Percentiles rank a stretch among this genome's conserved stretches.
Evolutionary conservation across 2,888 invertebrate genomes (phyloP).

Genomic region (Papilio elwesi): DNA sequence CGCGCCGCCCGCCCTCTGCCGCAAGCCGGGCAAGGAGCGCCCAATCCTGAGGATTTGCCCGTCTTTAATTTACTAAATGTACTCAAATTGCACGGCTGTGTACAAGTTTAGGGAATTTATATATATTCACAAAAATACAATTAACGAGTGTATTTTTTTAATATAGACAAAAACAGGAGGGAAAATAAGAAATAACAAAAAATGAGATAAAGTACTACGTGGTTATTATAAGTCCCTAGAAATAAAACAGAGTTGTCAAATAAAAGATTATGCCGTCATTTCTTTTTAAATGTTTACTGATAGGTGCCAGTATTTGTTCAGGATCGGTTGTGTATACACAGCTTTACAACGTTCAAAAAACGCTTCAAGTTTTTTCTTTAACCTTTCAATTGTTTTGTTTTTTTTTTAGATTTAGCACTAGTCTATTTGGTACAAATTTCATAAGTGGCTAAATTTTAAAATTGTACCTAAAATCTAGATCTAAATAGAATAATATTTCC

Average conservation of each 20-base stretch:
- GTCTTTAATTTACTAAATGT: conserved; percentile 58
- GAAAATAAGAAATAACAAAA: background rate
- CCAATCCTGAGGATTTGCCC: conserved; percentile 71
- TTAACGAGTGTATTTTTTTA: background rate
- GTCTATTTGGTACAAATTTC: conserved; percentile 13
- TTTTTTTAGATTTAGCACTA: too few relatives aligned
- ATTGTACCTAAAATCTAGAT: too few relatives aligned
- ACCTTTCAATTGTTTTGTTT: conserved; percentile 6
- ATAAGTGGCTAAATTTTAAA: too few relatives aligned
- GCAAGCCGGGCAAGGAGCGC: conserved; percentile 63
- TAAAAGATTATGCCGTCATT: background rate
- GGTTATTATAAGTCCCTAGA: too few relatives aligned
- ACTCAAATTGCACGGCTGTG: conserved; percentile 10
- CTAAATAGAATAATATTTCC: too few relatives aligned
- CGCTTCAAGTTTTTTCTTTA: conserved; percentile 22
- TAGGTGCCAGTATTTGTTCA: conserved; percentile 43
- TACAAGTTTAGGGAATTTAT: conserved; percentile 37
- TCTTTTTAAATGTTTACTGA: conserved; percentile 13
- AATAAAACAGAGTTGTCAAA: background rate
- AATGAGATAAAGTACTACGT: too few relatives aligned
- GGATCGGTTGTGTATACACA: conserved; percentile 29
- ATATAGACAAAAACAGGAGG: background rate
- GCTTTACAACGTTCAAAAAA: conserved; percentile 16
- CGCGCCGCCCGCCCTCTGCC: conserved; percentile 51
- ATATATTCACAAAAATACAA: background rate